A percentile compares a stretch with the other conserved stretches of the same genome.
Evolutionary conservation across 2,113 vertebrate genomes (phyloP).

Genomic region (Hyla sarda): DNA sequence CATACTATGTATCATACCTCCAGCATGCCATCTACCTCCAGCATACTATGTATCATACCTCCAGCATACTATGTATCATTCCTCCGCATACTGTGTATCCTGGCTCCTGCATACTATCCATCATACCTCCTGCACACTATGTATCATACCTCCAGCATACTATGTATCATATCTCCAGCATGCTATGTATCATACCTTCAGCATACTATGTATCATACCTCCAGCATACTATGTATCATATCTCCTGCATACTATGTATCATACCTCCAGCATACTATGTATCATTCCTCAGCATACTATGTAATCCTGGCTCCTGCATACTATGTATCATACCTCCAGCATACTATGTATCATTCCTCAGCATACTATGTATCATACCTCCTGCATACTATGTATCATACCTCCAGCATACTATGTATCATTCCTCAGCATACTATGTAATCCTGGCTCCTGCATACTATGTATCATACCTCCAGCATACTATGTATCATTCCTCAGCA

Average conservation of each 20-base stretch:
- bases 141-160: neutral
- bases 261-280: neutral
- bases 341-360: neutral
- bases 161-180: neutral
- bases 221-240: neutral
- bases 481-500: neutral
- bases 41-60: constrained; percentile 1
- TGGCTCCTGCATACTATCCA: neutral
- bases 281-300: no score
- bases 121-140: neutral
- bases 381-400: neutral
- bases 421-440: no score
- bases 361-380: constrained; percentile 1
- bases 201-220: constrained; percentile 1
- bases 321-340: neutral
- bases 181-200: no score
- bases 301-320: no score
- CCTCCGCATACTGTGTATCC: no score
- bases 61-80: neutral
- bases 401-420: neutral
- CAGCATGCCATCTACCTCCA: no score
- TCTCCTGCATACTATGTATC: no score
- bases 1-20: neutral
- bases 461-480: neutral
- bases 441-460: neutral